Conservation (phyloP, 2,888 invertebrate species). For the Mamestra brassicae region DNA sequence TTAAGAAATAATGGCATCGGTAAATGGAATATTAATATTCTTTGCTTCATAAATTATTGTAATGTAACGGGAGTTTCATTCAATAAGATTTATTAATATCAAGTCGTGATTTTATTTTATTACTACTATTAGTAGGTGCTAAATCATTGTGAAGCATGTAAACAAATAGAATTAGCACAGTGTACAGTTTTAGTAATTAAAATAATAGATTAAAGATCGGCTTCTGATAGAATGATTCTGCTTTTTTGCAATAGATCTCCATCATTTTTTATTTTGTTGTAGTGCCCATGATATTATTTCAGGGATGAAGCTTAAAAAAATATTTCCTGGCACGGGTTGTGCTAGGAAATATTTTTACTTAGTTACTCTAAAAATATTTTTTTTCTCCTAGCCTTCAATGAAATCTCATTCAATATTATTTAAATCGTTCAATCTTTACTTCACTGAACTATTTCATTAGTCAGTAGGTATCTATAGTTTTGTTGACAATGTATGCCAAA, state of each 20-base stretch:
- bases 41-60: slow-evolving; percentile 59
- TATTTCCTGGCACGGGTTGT: too few relatives aligned
- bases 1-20: slow-evolving; percentile 38
- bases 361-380: too few relatives aligned
- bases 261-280: too few relatives aligned
- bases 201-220: background rate
- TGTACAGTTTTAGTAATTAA: slow-evolving; percentile 15
- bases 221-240: background rate
- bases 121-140: slow-evolving; percentile 28
- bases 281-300: too few relatives aligned
- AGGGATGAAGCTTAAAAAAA: too few relatives aligned
- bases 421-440: too few relatives aligned
- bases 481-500: background rate
- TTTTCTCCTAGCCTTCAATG: too few relatives aligned
- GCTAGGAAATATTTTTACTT: too few relatives aligned
- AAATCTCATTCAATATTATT: too few relatives aligned
- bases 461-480: background rate
- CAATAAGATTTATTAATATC: slow-evolving; percentile 51
- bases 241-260: background rate
- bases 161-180: slow-evolving; percentile 18
- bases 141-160: slow-evolving; percentile 29
- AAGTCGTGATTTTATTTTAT: slow-evolving; percentile 24
- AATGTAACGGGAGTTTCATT: slow-evolving; percentile 59
- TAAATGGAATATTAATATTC: slow-evolving; percentile 52
- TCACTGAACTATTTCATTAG: background rate